These are phyloP conservation scores for Lissocephala sabroskyi DNA, from an alignment of 2,888 invertebrate species.

Conservation along the genomic window DNA sequence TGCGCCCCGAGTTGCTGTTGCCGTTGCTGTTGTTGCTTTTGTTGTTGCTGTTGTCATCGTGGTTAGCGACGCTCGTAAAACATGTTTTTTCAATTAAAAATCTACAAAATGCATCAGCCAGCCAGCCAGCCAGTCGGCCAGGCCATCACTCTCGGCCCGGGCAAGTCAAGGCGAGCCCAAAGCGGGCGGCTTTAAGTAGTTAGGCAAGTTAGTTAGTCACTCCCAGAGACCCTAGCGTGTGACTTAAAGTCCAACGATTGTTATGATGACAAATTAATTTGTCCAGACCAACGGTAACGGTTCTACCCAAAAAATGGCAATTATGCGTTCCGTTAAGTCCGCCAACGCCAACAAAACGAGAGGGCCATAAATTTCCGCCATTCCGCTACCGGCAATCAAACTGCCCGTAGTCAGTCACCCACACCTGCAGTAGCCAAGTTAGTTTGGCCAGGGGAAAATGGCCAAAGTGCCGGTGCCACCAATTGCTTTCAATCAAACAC, in stretches of 20 bases:
- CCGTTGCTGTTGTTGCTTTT: slow-evolving; percentile 8
- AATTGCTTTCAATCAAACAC: slow-evolving; percentile 70
- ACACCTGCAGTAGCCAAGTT: background rate
- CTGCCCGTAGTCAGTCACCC: too few relatives aligned
- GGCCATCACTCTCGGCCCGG: too few relatives aligned
- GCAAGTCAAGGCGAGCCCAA: background rate
- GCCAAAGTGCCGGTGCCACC: slow-evolving; percentile 62
- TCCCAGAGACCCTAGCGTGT: slow-evolving; percentile 41
- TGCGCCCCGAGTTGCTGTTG: slow-evolving; percentile 37
- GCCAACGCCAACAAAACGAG: slow-evolving; percentile 25
- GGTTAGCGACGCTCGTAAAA: slow-evolving; percentile 65
- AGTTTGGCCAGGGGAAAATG: slow-evolving; percentile 24
- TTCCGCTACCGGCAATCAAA: too few relatives aligned
- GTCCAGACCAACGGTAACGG: too few relatives aligned
- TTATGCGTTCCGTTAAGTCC: slow-evolving; percentile 36
- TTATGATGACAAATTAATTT: slow-evolving; percentile 67
- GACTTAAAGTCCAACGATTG: slow-evolving; percentile 51
- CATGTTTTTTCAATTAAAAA: slow-evolving; percentile 69
- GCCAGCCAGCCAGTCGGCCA: too few relatives aligned
- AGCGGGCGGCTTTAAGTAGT: slow-evolving; percentile 34
- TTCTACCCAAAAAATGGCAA: slow-evolving; percentile 31
- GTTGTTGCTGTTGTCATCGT: slow-evolving; percentile 40
- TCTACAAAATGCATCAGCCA: slow-evolving; percentile 53
- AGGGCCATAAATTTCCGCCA: too few relatives aligned
- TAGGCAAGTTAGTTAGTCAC: slow-evolving; percentile 33